A percentile compares a stretch with the other conserved stretches of the same genome.
Evolutionary conservation across 30 jellyfish, hydroid and myxozoan genomes (phyloP).

Genomic region (Catostylus mosaicus): DNA sequence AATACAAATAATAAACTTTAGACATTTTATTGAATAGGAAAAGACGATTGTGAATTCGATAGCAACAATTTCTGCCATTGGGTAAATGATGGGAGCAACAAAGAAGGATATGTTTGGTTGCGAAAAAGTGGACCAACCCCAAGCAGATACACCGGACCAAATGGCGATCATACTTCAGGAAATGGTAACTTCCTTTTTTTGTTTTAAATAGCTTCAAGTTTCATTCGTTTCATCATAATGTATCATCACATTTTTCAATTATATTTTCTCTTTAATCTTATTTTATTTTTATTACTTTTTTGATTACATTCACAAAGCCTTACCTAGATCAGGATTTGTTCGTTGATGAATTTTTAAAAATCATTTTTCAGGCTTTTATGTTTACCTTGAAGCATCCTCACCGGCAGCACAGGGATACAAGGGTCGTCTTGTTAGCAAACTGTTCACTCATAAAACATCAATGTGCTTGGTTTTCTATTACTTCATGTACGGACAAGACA

Average conservation of each 20-base stretch:
- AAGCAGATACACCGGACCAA: constrained; percentile 82
- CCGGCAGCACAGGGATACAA: constrained; percentile 75
- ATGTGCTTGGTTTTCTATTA: constrained; percentile 75
- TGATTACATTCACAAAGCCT: no score
- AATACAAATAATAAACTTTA: no score
- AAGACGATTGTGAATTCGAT: constrained; percentile 81
- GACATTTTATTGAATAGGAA: constrained; percentile 44
- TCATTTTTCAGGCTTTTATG: constrained; percentile 69
- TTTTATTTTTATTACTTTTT: no score
- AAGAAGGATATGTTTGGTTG: constrained; percentile 59
- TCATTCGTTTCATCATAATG: no score
- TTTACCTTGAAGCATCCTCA: constrained; percentile 80
- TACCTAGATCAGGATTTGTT: no score
- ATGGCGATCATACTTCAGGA: constrained; percentile 79
- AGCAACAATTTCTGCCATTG: constrained; percentile 67
- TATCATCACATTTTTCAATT: no score
- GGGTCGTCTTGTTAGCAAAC: constrained; percentile 63
- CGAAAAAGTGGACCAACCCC: constrained; percentile 61
- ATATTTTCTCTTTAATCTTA: no score
- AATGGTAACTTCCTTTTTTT: constrained; percentile 42
- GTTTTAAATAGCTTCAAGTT: no score
- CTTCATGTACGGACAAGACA: constrained; percentile 78
- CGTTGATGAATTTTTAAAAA: no score
- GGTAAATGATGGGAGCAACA: constrained; percentile 38
- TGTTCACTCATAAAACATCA: constrained; percentile 7